phyloP scores from a whole-genome alignment of 1,140 invertebrate genomes.

The Cryptotermes secundus region DNA sequence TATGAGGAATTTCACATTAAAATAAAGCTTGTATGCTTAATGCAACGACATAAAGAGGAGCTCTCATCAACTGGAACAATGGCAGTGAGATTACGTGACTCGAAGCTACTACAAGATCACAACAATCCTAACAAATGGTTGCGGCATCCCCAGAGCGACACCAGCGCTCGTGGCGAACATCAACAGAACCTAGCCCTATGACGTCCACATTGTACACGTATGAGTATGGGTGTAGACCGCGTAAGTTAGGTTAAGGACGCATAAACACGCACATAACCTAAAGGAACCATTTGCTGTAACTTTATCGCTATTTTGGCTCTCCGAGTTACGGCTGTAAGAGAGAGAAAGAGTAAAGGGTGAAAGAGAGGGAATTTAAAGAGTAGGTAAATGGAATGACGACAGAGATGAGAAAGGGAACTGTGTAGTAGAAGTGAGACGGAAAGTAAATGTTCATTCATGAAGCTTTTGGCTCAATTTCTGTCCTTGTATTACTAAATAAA shows the following conservation, averaged over 20 bases:
- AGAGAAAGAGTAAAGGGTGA: neutral
- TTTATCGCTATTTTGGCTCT: slow-evolving; percentile 27
- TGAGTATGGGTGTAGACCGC: neutral
- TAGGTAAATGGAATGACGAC: neutral
- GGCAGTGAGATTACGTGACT: neutral
- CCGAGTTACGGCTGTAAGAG: neutral
- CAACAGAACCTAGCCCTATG: neutral
- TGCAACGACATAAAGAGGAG: neutral
- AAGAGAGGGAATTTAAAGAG: neutral
- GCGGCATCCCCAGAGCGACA: neutral
- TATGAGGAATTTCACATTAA: neutral
- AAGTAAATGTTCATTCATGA: neutral
- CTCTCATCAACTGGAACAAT: neutral
- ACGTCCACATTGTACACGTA: neutral
- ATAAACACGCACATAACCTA: slow-evolving; percentile 27
- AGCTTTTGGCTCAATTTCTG: neutral
- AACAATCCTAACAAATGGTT: neutral
- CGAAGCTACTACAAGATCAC: neutral
- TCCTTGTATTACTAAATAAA: neutral
- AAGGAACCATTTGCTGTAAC: slow-evolving; percentile 27
- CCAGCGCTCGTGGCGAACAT: neutral
- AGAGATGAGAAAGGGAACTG: neutral
- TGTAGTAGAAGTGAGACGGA: neutral
- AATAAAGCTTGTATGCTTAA: neutral
- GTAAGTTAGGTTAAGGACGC: slow-evolving; percentile 21